Evolutionary conservation across 2,888 invertebrate genomes (phyloP), one percentile per base, ranked within the genome.

Genomic region (Phyllotreta cruciferae): DNA sequence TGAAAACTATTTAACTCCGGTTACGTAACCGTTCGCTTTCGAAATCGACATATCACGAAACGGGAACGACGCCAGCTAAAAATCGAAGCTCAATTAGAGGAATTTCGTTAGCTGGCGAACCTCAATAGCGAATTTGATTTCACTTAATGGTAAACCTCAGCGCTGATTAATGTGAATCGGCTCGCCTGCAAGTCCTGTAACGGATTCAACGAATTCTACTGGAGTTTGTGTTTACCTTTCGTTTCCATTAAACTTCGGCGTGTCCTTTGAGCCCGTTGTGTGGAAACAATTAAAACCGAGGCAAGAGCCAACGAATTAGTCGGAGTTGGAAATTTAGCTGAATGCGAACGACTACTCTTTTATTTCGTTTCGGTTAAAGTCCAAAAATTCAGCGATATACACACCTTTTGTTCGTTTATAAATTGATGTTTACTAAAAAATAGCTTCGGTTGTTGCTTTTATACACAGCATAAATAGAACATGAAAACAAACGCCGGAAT

Each of bases 91-190:
- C 14, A 47, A 47, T 47, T 47, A 47, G 34, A 4, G 14, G 47
- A 47, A 34, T 47, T 47, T 47, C 47, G 47, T 47, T 47, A 14
- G 14, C 11, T 47, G 47, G 14, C 34, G 34, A 47, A 47, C 47
- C 47, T 6, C 13, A 47, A 47, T 14, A 47, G n/a, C 34, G 47
- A 47, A 47, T 47, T 47, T 47, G 47, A 47, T 47, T 47, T 47
- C 47, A 47, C 14, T 47, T 47, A 47, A 47, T 47, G 47, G 13
- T 47, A 6, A 47, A 47, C 47, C 47, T 47, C 47, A 14, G 34
- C 14, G 9, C 47, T 47, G 47, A 47, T 47, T 47, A 47, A 47
- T 47, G 47, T 6, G 47, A 47, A 47, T 47, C 24, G 47, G 14
- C 14, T 47, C 47, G 11, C 24, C 24, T 24, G 24, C 24, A 24